Evolutionary conservation across 2,888 invertebrate genomes (phyloP).

Genomic region (Parapristionchus giblindavisi): DNA sequence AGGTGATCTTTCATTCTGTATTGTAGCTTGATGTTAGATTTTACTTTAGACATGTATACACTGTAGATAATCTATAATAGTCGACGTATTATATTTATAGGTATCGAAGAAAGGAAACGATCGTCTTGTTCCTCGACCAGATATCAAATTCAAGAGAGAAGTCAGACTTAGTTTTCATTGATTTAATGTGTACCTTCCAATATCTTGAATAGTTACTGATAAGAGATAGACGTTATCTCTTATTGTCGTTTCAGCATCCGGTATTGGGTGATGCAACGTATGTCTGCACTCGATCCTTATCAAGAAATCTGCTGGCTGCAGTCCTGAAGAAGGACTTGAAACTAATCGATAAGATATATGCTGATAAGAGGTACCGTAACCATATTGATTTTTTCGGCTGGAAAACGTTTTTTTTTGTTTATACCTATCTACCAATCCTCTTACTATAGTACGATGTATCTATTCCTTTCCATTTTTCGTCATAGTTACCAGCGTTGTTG

Average conservation of each 20-base stretch:
- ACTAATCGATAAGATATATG: slow-evolving; percentile 46
- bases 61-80: too few species aligned
- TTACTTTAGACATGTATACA: too few species aligned
- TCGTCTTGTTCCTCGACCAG: slow-evolving; percentile 43
- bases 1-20: not conserved
- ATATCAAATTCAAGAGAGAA: slow-evolving; percentile 17
- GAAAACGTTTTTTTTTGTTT: too few species aligned
- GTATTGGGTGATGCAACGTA: slow-evolving; percentile 4
- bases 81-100: not conserved
- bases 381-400: too few species aligned
- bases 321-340: slow-evolving; percentile 44
- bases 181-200: not conserved
- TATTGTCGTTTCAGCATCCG: slow-evolving; percentile 6
- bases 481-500: too few species aligned
- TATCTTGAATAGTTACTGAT: not conserved
- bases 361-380: slow-evolving; percentile 45
- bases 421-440: too few species aligned
- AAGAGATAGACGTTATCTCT: not conserved
- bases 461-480: too few species aligned
- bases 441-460: too few species aligned
- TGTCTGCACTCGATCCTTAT: slow-evolving; percentile 1
- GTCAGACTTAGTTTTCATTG: not conserved
- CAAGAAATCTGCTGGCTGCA: slow-evolving; percentile 47
- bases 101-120: slow-evolving; percentile 54
- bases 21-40: too few species aligned